Evolutionary conservation across 2,113 vertebrate genomes (phyloP), one percentile per base, ranked within the genome.

Genomic region (Numida meleagris): DNA sequence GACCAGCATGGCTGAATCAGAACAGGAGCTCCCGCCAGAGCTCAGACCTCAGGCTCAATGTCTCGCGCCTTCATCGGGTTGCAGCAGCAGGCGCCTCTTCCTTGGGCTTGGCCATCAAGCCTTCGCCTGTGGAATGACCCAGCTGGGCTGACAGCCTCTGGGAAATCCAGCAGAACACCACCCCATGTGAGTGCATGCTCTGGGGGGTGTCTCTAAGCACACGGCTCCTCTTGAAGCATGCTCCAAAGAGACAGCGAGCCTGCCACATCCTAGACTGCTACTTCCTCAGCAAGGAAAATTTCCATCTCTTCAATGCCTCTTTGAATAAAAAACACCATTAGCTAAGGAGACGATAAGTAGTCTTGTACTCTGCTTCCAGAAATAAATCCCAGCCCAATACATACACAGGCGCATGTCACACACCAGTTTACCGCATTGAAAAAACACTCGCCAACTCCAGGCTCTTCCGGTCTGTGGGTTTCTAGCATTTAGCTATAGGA

Each of bases 61-160:
- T 21, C 45, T 2, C 2, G 2, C 12, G 9, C 55, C n/a, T 9
- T 0, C n/a, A 24, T 0, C 12, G 15, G 36, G 51, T 40, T 11
- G 66, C 23, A 4, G 63, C 66, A 57, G 58, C 46, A 4, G 51
- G 23, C 2, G 0, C 48, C 84, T 53, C 42, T 8, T 71, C 68
- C 79, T 63, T 77, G 19, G 0, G 0, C 53, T 42, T 10, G 3
- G 7, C 19, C 67, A 31, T 5, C 0, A 11, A 8, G 20, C 34
- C 63, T 29, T 6, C 0, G 0, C 29, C 53, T 51, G 36, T 29
- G 58, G n/a, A 86, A 50, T 0, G 2, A 40, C 2, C 25, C 23
- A 23, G 61, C 25, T 2, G 17, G 31, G 12, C 27, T 0, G 0
- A 57, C 34, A 73, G 53, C 48, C 21, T 14, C 24, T 0, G 0